Evolutionary conservation across 2,797 vertebrate genomes (phyloP), one percentile per base, ranked within the genome.

Genomic region (Nasua narica): DNA sequence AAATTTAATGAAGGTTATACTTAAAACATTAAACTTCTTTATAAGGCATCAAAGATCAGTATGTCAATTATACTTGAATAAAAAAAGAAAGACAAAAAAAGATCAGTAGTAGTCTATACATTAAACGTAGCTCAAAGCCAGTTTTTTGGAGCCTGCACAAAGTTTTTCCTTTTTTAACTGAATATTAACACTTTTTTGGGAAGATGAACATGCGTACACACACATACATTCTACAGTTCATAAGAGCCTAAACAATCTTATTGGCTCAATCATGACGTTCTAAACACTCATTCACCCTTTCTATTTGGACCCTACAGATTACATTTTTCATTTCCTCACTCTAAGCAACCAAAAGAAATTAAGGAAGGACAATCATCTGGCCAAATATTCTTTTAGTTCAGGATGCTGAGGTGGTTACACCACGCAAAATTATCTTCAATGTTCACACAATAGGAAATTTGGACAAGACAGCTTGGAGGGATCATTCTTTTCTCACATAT

Each of bases 361-460:
- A 14, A 96, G 19, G 32, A 76, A 83, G 27, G 95, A 37, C 7
- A 96, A 76, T 74, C 13, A 81, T 10, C 25, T 90, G 16, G 35
- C 92, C 60, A 93, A 76, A 90, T 72, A 67, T 54, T 97, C 72
- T 67, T 48, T 92, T 84, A 77, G 84, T 77, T 77, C 27, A 93
- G 27, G 58, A 94, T 89, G 65, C 27, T 3, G 25, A 23, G 3
- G 37, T 90, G n/a, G 27, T 62, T n/a, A 88, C 9, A 40, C 21
- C 11, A 37, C 18, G 32, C 5, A 67, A 46, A 69, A 72, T 46
- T 81, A 76, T 14, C n/a, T 83, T 93, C 84, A 58, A 13, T 58
- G 81, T 18, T 91, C 91, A 76, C 10, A 81, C 16, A 52, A 92
- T 29, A 96, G 35, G 43, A 91, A 90, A 92, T 81, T 5, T 72